Percentiles rank a stretch among this genome's conserved stretches.
Conservation (phyloP, 2,888 invertebrate species). For the Marasmarcha lunaedactyla region DNA sequence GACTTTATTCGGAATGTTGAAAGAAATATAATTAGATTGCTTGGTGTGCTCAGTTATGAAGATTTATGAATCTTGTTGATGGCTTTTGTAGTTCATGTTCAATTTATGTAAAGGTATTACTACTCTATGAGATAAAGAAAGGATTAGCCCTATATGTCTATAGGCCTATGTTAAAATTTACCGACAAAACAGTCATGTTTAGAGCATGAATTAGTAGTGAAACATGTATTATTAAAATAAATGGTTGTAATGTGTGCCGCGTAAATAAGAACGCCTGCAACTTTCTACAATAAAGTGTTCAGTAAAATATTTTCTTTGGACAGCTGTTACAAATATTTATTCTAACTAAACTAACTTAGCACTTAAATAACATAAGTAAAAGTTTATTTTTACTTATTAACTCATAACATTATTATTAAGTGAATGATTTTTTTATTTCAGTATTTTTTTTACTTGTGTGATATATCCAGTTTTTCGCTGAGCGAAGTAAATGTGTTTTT, state of each 20-base stretch:
- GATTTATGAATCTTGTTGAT: neutral
- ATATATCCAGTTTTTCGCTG: slow-evolving; percentile 37
- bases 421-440: slow-evolving; percentile 28
- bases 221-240: too few species aligned
- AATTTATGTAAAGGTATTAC: too few species aligned
- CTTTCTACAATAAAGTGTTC: neutral
- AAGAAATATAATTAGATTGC: slow-evolving; percentile 6
- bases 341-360: slow-evolving; percentile 1
- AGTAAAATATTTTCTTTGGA: neutral
- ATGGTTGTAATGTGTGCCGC: too few species aligned
- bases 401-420: slow-evolving; percentile 13
- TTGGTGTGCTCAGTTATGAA: slow-evolving; percentile 5
- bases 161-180: too few species aligned
- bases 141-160: too few species aligned
- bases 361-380: slow-evolving; percentile 1
- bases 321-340: too few species aligned
- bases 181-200: too few species aligned
- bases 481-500: slow-evolving; percentile 42
- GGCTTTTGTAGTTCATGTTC: too few species aligned
- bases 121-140: too few species aligned
- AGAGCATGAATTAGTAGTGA: too few species aligned
- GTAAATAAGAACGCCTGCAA: too few species aligned
- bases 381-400: neutral
- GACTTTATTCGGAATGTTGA: neutral
- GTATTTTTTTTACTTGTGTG: slow-evolving; percentile 44